phyloP scores from a whole-genome alignment of 2,888 invertebrate species.

The Chironomus riparius region DNA sequence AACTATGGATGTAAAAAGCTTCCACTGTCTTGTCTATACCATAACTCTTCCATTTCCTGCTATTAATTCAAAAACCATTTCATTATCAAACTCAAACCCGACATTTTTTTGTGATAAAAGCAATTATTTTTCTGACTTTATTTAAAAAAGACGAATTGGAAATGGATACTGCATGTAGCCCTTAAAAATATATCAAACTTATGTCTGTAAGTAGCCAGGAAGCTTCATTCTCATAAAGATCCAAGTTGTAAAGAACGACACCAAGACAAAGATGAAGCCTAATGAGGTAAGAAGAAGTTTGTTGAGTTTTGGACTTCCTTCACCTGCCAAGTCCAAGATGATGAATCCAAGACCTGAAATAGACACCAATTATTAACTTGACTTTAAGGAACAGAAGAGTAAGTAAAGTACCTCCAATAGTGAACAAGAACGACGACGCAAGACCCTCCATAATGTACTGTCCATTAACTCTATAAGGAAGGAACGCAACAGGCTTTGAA shows the following conservation, averaged over 20 bases:
- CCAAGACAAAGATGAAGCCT: conserved; percentile 83
- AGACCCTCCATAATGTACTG: conserved; percentile 99
- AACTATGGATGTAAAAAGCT: too few species aligned
- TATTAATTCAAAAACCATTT: too few species aligned
- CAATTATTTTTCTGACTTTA: too few species aligned
- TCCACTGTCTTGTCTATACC: too few species aligned
- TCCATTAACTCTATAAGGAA: conserved; percentile 97
- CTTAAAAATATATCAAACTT: background rate
- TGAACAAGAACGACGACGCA: conserved; percentile 94
- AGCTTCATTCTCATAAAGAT: conserved; percentile 98
- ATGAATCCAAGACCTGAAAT: conserved; percentile 90
- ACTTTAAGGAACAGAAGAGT: background rate
- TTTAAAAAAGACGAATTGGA: too few species aligned
- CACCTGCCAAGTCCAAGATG: conserved; percentile 88
- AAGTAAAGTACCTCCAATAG: conserved; percentile 58
- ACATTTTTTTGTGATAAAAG: too few species aligned
- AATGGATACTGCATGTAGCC: too few species aligned
- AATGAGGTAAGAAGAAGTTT: conserved; percentile 69
- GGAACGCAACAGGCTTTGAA: conserved; percentile 92
- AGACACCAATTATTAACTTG: too few species aligned
- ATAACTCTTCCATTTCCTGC: too few species aligned
- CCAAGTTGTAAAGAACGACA: conserved; percentile 94
- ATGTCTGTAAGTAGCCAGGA: conserved; percentile 58
- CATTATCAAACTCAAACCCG: too few species aligned
- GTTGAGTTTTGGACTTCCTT: conserved; percentile 79